Evolutionary conservation across 2,797 vertebrate species (phyloP), one percentile per base, ranked within the genome.

Genomic region (Diplodus sargus): DNA sequence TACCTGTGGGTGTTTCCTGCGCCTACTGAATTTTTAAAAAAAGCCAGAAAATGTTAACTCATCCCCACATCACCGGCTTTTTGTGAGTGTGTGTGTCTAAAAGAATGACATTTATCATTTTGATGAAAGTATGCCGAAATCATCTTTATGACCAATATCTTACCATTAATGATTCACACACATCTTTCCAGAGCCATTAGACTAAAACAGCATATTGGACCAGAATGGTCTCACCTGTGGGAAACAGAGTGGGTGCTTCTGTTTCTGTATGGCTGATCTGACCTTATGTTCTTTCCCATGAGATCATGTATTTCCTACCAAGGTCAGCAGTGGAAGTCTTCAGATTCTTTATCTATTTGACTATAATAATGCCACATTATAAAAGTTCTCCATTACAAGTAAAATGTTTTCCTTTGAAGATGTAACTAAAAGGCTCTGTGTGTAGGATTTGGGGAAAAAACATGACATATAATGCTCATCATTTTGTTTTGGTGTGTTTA

Each of bases 31-130:
- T 77, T 76, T 65, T 25, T 3, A 48, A 79, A 83, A 69, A 70
- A 22, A 47, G 70, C 77, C 70, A 84, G 66, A 65, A 67, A 84
- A 76, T 39, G n/a, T 74, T 74, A 70, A 70, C 28, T 74, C 39
- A 25, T 60, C 69, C 63, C 48, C 73, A 60, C 53, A 74, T 65
- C 60, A 45, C 15, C 65, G 66, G 65, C 56, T 48, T 69, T 70
- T 18, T 70, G 58, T 48, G 62, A 45, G 28, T 62, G 51, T 62
- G 62, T 65, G 61, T 22, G 15, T 14, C 2, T 18, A 39, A 23
- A 70, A 34, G 34, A 68, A 16, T 43, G 48, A 49, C 45, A 43
- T 74, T 39, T 53, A 70, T 39, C 49, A 70, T 78, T 74, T 59
- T 14, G 28, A 43, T 58, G 14, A 64, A 58, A 66, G 59, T 13